Evolutionary conservation across 2,113 vertebrate genomes (phyloP).

Genomic region (Myrmophylax atrothorax): DNA sequence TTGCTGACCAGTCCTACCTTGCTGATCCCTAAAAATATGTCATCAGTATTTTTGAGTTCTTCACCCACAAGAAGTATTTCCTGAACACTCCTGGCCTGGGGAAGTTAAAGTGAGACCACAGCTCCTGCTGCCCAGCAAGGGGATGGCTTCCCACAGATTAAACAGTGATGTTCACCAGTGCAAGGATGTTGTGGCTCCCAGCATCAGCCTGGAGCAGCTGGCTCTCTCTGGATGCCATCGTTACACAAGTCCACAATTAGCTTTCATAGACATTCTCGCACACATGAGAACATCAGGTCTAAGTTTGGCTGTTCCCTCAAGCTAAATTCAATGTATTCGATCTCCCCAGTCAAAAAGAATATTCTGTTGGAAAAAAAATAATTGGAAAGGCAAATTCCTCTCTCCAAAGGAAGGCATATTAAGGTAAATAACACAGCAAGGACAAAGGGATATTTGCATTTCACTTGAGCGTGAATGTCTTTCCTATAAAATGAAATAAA

Average conservation of each 20-base stretch:
- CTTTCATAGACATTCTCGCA: background rate
- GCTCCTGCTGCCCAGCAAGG: background rate
- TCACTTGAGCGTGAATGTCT: background rate
- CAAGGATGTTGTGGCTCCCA: background rate
- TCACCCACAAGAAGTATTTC: background rate
- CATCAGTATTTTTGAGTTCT: background rate
- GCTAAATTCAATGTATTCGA: background rate
- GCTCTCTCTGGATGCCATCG: background rate
- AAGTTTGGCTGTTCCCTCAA: background rate
- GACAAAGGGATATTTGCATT: background rate
- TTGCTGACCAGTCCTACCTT: background rate
- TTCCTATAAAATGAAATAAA: background rate
- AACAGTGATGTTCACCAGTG: background rate
- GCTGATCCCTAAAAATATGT: background rate
- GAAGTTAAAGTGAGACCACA: background rate
- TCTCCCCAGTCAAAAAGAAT: background rate
- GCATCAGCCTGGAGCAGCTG: background rate
- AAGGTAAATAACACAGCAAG: background rate
- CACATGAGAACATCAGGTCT: background rate
- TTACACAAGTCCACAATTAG: background rate
- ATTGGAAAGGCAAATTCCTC: background rate
- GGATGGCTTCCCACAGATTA: background rate
- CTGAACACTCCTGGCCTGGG: background rate
- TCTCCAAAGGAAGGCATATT: background rate
- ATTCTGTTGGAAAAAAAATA: background rate